Evolutionary conservation across 2,888 invertebrate species (phyloP), one percentile per base, ranked within the genome.

Genomic region (Tipula helvola): DNA sequence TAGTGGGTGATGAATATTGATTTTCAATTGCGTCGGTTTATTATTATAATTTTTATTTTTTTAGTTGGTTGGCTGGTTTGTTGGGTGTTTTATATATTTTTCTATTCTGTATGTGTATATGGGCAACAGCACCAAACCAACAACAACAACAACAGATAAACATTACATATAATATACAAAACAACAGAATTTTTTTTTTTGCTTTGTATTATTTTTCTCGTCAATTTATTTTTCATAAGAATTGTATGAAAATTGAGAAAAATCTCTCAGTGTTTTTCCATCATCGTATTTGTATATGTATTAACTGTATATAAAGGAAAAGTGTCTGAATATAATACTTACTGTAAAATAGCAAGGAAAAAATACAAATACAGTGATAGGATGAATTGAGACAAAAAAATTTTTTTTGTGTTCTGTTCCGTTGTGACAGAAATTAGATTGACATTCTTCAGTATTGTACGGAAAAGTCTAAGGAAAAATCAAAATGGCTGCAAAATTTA

Each of bases 1-100:
- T 84, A 84, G 84, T 84, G 84, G 84, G 84, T 85, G 85, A 85
- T 85, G 85, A 85, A 85, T 85, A 85, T 85, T 85, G 85, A 85
- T 85, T 85, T 85, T 85, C 85, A 85, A 85, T 85, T 85, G 85
- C 85, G 85, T 85, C 85, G 41, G 42, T 85, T 85, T 85, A 42
- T 85, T 85, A 42, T 85, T 85, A 84, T 84, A 39, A 84, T 84
- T 39, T 84, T 84, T 84, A 36, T 83, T 83, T 84, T 36, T 84
- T 39, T 36, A 39, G 84, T 84, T 84, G 41, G 39, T 36, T 84
- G 36, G 84, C 41, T 84, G 84, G 36, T 84, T 84, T 36, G 84
- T 36, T 39, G 84, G 84, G 84, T 84, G 84, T 84, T 84, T 84
- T 84, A 39, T 41, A 41, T 71, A 71, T 71, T 71, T 71, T 71